phyloP scores from a whole-genome alignment of 2,797 vertebrate genomes.

The Etheostoma nigrum region DNA sequence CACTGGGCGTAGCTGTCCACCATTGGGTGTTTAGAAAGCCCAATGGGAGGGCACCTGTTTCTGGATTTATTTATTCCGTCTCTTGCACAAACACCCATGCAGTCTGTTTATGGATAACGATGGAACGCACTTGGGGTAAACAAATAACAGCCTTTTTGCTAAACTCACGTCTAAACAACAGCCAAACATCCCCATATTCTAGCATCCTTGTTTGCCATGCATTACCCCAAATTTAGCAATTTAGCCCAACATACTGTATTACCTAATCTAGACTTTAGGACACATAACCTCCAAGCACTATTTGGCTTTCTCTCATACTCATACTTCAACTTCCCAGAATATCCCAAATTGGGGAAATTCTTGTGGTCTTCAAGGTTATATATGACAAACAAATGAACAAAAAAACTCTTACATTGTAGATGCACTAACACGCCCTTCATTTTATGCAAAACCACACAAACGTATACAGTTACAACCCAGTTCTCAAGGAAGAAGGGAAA shows the following conservation, averaged over 20 bases:
- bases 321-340: constrained; percentile 25
- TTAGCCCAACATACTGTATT: background rate
- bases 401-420: background rate
- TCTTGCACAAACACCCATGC: constrained; percentile 71
- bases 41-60: constrained; percentile 82
- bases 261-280: background rate
- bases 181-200: constrained; percentile 26
- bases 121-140: constrained; percentile 68
- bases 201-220: constrained; percentile 17
- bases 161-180: constrained; percentile 22
- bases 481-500: background rate
- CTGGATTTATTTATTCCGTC: constrained; percentile 72
- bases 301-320: background rate
- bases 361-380: constrained; percentile 20
- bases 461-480: background rate
- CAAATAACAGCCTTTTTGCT: constrained; percentile 48
- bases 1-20: constrained; percentile 68
- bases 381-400: constrained; percentile 29
- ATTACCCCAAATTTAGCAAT: background rate
- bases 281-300: background rate
- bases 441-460: constrained; percentile 13
- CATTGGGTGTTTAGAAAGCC: constrained; percentile 60
- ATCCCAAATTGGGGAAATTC: constrained; percentile 22
- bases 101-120: constrained; percentile 71
- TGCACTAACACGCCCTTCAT: constrained; percentile 1